Percentiles rank a stretch among this genome's conserved stretches.
These are phyloP conservation scores for Trachelus stipa DNA, from an alignment of 2,888 invertebrate species.

Conservation along the genomic window DNA sequence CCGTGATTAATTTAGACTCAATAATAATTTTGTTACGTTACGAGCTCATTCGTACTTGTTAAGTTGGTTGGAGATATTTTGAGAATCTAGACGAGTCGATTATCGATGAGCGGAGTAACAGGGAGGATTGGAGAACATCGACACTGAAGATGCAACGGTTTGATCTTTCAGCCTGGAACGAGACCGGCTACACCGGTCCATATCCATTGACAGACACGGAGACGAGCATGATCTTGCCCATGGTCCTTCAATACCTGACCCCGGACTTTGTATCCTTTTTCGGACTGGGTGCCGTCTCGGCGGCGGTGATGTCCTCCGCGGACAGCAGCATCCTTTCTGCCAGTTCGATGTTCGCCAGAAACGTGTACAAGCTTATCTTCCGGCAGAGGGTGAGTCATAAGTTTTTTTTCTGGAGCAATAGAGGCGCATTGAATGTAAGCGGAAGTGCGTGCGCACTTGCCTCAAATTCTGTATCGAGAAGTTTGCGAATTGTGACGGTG, in stretches of 20 bases:
- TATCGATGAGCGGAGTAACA: slow-evolving; percentile 9
- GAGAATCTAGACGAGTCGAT: neutral
- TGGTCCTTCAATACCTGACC: slow-evolving; percentile 96
- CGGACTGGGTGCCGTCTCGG: slow-evolving; percentile 97
- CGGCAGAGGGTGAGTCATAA: slow-evolving; percentile 79
- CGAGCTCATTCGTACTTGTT: neutral
- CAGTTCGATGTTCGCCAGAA: slow-evolving; percentile 98
- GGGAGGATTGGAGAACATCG: neutral
- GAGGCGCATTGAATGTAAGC: neutral
- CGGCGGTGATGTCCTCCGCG: slow-evolving; percentile 99
- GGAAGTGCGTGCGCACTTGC: neutral
- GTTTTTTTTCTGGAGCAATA: neutral
- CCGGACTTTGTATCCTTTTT: slow-evolving; percentile 97
- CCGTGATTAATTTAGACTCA: neutral
- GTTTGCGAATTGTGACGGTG: neutral
- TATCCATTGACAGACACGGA: slow-evolving; percentile 81
- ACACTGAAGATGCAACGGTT: neutral
- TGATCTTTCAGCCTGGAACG: slow-evolving; percentile 87
- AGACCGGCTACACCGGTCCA: slow-evolving; percentile 85
- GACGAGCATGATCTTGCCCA: slow-evolving; percentile 95
- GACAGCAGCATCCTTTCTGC: slow-evolving; percentile 98
- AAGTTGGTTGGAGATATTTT: neutral
- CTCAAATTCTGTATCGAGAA: neutral
- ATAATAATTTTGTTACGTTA: neutral
- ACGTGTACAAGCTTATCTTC: slow-evolving; percentile 97